phyloP scores from a whole-genome alignment of 92 coral and sea anemone genomes.

The Diadumene lineata region DNA sequence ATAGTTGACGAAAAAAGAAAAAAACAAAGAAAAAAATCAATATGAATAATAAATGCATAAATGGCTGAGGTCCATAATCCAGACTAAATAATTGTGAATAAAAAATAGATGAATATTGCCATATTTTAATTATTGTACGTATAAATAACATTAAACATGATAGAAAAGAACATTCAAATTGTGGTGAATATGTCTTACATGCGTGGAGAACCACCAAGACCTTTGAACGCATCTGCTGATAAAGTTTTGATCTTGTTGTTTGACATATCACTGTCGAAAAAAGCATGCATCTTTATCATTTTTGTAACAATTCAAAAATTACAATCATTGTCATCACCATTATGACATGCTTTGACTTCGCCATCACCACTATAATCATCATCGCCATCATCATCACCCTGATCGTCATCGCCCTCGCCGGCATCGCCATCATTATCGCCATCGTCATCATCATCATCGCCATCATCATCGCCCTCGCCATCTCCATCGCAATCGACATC shows the following conservation, averaged over 20 bases:
- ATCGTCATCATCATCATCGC: not conserved
- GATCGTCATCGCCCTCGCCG: too few species aligned
- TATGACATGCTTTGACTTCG: not conserved
- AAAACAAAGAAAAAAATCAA: too few species aligned
- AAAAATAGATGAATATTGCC: too few species aligned
- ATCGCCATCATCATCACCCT: too few species aligned
- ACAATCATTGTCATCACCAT: not conserved
- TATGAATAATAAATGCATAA: too few species aligned
- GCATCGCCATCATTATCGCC: not conserved
- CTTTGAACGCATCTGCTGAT: constrained; percentile 69
- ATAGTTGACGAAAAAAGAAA: too few species aligned
- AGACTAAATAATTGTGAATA: too few species aligned
- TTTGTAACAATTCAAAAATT: not conserved
- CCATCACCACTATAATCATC: not conserved
- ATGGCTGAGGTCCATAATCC: too few species aligned
- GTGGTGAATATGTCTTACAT: constrained; percentile 73
- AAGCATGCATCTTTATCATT: too few species aligned
- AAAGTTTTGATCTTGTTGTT: constrained; percentile 68
- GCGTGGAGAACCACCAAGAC: constrained; percentile 22
- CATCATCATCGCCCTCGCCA: not conserved
- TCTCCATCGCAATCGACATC: not conserved
- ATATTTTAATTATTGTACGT: too few species aligned
- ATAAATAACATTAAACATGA: too few species aligned
- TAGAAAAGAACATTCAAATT: too few species aligned
- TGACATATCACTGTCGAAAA: constrained; percentile 46